Percentiles rank a stretch among this genome's conserved stretches.
These are phyloP conservation scores for Tetrax tetrax DNA, from an alignment of 2,113 vertebrate species.

Conservation along the genomic window DNA sequence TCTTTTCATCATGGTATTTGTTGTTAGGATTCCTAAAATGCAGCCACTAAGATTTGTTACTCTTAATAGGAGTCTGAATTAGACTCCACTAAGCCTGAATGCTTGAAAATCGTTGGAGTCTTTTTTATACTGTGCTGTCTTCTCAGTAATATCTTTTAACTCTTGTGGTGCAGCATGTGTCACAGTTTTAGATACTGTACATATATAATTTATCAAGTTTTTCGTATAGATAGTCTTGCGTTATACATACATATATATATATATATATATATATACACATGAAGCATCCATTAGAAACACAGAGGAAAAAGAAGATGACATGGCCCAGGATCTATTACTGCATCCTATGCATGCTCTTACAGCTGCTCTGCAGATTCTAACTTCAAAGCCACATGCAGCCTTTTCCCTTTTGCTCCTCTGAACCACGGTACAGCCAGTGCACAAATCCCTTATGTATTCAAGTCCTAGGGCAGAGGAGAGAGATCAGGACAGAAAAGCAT, in stretches of 20 bases:
- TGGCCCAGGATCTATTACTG: neutral
- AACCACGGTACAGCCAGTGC: neutral
- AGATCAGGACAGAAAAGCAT: neutral
- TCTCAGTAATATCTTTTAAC: neutral
- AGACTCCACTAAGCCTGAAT: neutral
- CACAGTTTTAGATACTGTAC: slow-evolving; percentile 11
- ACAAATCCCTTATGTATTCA: neutral
- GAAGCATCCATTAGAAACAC: neutral
- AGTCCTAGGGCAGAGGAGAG: neutral
- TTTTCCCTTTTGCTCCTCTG: neutral
- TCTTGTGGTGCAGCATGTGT: neutral
- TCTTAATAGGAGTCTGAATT: neutral
- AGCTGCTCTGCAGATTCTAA: neutral
- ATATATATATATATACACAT: neutral
- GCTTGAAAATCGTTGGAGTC: neutral
- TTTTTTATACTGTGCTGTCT: neutral
- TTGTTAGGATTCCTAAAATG: neutral
- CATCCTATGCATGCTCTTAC: neutral
- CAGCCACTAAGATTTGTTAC: neutral
- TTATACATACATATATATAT: neutral
- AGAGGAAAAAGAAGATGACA: neutral
- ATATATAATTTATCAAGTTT: neutral
- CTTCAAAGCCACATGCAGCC: neutral
- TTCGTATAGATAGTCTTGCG: neutral
- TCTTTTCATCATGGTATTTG: neutral